Conservation (phyloP, 2,113 vertebrate genomes). For the Oncorhynchus gorbuscha region DNA sequence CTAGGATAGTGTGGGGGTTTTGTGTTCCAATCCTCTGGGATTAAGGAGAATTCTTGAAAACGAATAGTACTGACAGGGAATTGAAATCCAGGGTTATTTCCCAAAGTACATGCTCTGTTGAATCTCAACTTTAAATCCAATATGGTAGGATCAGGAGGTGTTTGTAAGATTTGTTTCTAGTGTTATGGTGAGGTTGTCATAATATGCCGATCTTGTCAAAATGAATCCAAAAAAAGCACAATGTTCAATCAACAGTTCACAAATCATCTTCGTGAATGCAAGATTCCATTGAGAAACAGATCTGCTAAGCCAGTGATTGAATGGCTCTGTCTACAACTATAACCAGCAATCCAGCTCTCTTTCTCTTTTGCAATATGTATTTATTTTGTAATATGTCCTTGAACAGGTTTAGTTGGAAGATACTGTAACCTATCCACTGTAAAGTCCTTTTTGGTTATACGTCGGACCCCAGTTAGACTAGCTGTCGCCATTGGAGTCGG, state of each 20-base stretch:
- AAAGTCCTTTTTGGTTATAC: too few species aligned
- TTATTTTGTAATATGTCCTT: too few species aligned
- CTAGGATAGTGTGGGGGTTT: slow-evolving; percentile 18
- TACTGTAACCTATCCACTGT: neutral
- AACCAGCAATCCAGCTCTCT: too few species aligned
- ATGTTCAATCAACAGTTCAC: neutral
- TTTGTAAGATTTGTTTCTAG: neutral
- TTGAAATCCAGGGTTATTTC: slow-evolving; percentile 12
- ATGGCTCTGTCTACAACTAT: too few species aligned
- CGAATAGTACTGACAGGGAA: slow-evolving; percentile 16
- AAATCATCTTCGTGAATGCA: too few species aligned
- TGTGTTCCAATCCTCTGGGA: slow-evolving; percentile 26
- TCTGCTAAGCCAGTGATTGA: neutral
- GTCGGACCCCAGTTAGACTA: too few species aligned
- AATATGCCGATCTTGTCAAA: neutral
- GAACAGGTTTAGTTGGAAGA: too few species aligned
- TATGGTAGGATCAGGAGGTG: slow-evolving; percentile 1
- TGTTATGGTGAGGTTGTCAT: slow-evolving; percentile 6
- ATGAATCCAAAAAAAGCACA: neutral
- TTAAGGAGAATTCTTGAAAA: slow-evolving; percentile 39
- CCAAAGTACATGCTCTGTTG: neutral
- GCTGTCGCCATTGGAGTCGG: too few species aligned
- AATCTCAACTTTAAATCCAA: neutral
- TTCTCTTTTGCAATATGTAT: too few species aligned
- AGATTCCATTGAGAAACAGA: neutral